Percentiles rank a stretch among this genome's conserved stretches.
Conservation (phyloP, 2,113 vertebrate genomes). For the Toxotes chatareus region DNA sequence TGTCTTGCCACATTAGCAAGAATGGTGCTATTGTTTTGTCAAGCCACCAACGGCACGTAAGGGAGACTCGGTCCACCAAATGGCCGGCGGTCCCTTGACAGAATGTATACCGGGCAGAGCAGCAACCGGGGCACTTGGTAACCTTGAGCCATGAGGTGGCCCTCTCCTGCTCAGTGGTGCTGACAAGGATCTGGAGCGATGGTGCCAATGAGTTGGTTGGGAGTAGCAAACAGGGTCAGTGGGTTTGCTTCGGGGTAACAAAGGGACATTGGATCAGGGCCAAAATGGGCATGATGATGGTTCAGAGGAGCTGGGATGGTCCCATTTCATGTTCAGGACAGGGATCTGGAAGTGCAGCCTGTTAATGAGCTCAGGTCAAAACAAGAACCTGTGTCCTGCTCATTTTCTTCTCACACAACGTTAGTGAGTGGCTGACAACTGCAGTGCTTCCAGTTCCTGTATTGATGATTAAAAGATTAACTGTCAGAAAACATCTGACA, state of each 20-base stretch:
- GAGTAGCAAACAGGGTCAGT: conserved; percentile 25
- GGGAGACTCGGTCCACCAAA: conserved; percentile 31
- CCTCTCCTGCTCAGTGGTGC: conserved; percentile 37
- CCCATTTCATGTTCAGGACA: neutral
- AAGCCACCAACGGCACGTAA: conserved; percentile 35
- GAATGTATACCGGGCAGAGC: neutral
- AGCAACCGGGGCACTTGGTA: conserved; percentile 18
- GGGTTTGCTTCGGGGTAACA: conserved; percentile 47
- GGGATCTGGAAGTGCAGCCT: neutral
- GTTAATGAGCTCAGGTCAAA: neutral
- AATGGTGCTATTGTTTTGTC: conserved; percentile 68
- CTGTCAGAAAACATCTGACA: too few relatives aligned
- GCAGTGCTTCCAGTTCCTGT: too few relatives aligned
- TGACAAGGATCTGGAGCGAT: conserved; percentile 25
- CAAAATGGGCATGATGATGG: conserved; percentile 10
- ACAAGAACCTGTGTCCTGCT: neutral
- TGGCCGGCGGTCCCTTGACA: neutral
- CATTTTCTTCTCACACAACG: neutral
- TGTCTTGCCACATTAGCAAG: conserved; percentile 65
- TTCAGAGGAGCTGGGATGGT: conserved; percentile 7
- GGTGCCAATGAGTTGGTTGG: conserved; percentile 16
- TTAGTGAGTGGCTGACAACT: neutral
- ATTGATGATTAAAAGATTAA: neutral
- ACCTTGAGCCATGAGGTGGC: conserved; percentile 46
- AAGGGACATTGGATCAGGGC: conserved; percentile 23